Base-by-base conservation (phyloP, 2,888 invertebrate genomes). In the Machimus atricapillus region DNA sequence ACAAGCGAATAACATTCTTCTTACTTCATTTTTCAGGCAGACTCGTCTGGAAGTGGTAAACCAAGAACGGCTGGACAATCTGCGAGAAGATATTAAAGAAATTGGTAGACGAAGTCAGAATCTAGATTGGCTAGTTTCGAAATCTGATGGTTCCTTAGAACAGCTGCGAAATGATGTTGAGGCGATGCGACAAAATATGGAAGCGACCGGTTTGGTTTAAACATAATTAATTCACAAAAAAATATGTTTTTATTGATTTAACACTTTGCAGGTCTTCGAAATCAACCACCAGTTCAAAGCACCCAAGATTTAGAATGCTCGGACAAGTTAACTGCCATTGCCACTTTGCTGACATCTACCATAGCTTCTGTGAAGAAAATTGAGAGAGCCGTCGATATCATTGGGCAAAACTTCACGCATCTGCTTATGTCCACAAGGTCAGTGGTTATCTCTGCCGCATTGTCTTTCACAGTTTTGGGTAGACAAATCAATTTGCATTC, bases 41-140 rank as follows among this genome's bases (percentile, higher is more conserved):
- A 91, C 91, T 31, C 90, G 91, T 85, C 90, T 93, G 19, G 92
- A 93, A 90, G 91, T 91, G 0, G 91, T 92, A 88, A 91, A 91
- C 34, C 89, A 91, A 83, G 93, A 92, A 19, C 92, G 92, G 74
- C 90, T 92, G 88, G 93, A 93, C 19, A 91, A 91, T 0, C 87
- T 93, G 73, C 90, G 90, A 58, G 90, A 90, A 1, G 93, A 93
- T 86, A 90, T 93, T 77, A 89, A 92, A 81, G 92, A 93, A 83
- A 90, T 92, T 31, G 90, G 90, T 46, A 90, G 91, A 34, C 90
- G 92, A 52, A 88, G 93, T 58, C 92, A 93, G 82, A 90, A 91
- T 37, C 89, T 93, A 9, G 94, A 94, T 89, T 92, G 91, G 89
- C 91, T 93, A 83, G 91, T 91, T 74, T 91, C 91, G 0, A 90